Evolutionary conservation across 1,140 invertebrate genomes (phyloP).

Genomic region (Battus philenor): DNA sequence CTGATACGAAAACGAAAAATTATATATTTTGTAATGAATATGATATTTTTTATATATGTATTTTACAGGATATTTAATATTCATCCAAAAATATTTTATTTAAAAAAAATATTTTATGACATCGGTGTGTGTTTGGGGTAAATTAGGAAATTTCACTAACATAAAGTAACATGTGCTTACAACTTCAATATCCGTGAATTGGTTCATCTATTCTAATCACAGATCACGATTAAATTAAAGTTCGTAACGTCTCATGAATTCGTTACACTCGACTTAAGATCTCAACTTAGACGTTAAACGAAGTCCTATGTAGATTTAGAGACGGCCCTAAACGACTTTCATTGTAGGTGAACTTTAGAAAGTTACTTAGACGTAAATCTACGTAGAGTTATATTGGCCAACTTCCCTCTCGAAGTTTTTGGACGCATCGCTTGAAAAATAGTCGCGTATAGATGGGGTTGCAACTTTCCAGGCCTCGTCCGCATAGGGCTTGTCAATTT

Average conservation of each 20-base stretch:
- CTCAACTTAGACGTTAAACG: conserved; percentile 5
- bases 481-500: conserved; percentile 2
- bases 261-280: neutral
- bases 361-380: conserved; percentile 6
- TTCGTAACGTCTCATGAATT: neutral
- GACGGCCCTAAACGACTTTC: conserved; percentile 11
- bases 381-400: conserved; percentile 4
- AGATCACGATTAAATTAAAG: too few species aligned
- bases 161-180: too few species aligned
- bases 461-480: neutral
- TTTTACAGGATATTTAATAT: too few species aligned
- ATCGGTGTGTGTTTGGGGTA: too few species aligned
- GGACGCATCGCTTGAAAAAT: conserved; percentile 13
- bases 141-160: too few species aligned
- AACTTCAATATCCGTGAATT: too few species aligned
- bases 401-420: conserved; percentile 12
- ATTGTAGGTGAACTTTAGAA: conserved; percentile 8
- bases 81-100: too few species aligned
- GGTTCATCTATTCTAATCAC: too few species aligned
- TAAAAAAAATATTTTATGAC: too few species aligned
- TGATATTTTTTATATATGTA: too few species aligned
- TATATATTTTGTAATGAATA: too few species aligned
- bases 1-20: too few species aligned
- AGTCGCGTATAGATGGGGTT: neutral
- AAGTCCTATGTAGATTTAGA: neutral